Evolutionary conservation across 2,888 invertebrate genomes (phyloP), one percentile per base, ranked within the genome.

Genomic region (Coleophora deauratella): DNA sequence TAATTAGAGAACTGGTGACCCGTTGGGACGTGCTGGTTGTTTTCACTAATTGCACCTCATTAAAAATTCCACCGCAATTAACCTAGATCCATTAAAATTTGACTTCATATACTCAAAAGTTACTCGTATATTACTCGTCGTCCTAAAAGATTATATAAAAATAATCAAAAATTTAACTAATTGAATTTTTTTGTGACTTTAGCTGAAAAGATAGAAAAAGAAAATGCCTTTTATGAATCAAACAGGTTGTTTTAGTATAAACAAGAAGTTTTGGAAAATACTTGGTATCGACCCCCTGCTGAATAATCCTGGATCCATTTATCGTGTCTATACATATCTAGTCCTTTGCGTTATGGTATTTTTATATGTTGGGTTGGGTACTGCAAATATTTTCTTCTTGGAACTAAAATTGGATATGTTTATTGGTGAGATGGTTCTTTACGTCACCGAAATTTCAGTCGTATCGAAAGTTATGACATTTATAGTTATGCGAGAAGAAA

Each of bases 21-120:
- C 60, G 56, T 62, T 52, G 56, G 63, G 49, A 60, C 55, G 55
- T 52, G 49, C 57, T 42, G 50, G 62, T 58, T 59, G 65, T 62
- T 63, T 65, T 51, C 58, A 59, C 67, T 74, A 75, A 74, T 74
- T 74, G 73, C 73, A 59, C 59, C 69, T 71, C 71, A 69, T 73
- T 66, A 66, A 72, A 71, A 68, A 57, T 50, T 55, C 56, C 57
- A 59, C 58, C 42, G 62, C 73, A 72, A 72, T 74, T 73, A 73
- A 72, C 71, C 74, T 52, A 70, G 59, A 73, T 75, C 50, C 62
- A 59, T 55, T 59, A 46, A 41, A 52, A 50, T 50, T 28, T 47
- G 45, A 28, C n/a, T 37, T 13, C 9, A 35, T 37, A 38, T 6
- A n/a, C 21, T 21, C 21, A 21, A 3, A 21, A 3, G 21, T 21